These are phyloP conservation scores for Peromyscus polionotus DNA, from an alignment of 2,113 vertebrate genomes.

Conservation along the genomic window DNA sequence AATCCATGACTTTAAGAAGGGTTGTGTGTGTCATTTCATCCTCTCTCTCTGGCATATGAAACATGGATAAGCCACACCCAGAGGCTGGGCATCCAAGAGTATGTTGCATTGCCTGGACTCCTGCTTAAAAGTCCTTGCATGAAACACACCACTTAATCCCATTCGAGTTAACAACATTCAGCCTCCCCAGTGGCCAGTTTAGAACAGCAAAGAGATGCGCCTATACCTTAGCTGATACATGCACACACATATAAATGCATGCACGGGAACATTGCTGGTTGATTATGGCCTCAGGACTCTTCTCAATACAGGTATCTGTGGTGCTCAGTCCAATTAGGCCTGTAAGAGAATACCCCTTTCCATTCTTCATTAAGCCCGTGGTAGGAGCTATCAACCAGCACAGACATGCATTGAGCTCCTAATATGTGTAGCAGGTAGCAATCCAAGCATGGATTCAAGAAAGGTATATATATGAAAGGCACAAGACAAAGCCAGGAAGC, in stretches of 20 bases:
- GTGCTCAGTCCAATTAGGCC: not conserved
- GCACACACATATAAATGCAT: not conserved
- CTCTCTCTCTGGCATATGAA: not conserved
- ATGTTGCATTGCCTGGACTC: not conserved
- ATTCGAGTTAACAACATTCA: not conserved
- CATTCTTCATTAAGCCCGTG: not conserved
- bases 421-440: not conserved
- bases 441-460: not conserved
- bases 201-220: not conserved
- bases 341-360: not conserved
- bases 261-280: not conserved
- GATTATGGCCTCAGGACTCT: not conserved
- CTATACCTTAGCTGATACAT: not conserved
- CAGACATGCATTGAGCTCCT: not conserved
- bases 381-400: not conserved
- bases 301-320: not conserved
- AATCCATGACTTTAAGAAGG: not conserved
- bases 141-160: not conserved
- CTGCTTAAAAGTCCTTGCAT: not conserved
- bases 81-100: not conserved
- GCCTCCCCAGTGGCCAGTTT: not conserved
- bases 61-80: not conserved
- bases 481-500: not conserved
- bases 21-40: not conserved
- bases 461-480: not conserved